Percentiles rank a stretch among this genome's conserved stretches.
Evolutionary conservation across 2,888 invertebrate species (phyloP).

Genomic region (Sesamia inferens): DNA sequence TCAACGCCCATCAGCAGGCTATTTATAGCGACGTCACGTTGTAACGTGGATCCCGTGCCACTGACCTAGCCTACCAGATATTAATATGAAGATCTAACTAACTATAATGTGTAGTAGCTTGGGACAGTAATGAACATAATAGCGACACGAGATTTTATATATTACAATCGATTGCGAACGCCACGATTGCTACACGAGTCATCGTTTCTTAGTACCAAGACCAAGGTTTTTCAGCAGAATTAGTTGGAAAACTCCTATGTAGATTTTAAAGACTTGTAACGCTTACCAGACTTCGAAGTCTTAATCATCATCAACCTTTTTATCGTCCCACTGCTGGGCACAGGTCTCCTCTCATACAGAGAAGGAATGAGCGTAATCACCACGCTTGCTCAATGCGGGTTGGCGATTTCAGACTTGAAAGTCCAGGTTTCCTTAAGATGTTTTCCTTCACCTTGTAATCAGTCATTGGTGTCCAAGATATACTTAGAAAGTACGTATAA

Average conservation of each 20-base stretch:
- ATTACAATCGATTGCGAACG: constrained; percentile 38
- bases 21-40: constrained; percentile 73
- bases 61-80: constrained; percentile 80
- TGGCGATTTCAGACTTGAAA: too few relatives aligned
- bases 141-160: constrained; percentile 18
- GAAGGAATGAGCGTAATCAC: too few relatives aligned
- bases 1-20: constrained; percentile 67
- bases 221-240: constrained; percentile 20
- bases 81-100: constrained; percentile 61
- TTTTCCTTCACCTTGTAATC: too few relatives aligned
- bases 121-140: constrained; percentile 34
- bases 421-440: too few relatives aligned
- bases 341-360: too few relatives aligned
- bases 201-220: constrained; percentile 31
- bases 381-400: too few relatives aligned
- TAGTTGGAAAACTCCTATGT: constrained; percentile 8
- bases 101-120: constrained; percentile 38
- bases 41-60: constrained; percentile 73
- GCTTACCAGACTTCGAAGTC: not conserved
- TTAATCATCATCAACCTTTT: too few relatives aligned
- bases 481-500: too few relatives aligned
- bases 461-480: too few relatives aligned
- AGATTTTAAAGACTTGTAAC: not conserved
- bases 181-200: constrained; percentile 40
- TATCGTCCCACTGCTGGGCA: too few relatives aligned